Evolutionary conservation across 1,140 invertebrate species (phyloP).

Genomic region (Galleria mellonella): DNA sequence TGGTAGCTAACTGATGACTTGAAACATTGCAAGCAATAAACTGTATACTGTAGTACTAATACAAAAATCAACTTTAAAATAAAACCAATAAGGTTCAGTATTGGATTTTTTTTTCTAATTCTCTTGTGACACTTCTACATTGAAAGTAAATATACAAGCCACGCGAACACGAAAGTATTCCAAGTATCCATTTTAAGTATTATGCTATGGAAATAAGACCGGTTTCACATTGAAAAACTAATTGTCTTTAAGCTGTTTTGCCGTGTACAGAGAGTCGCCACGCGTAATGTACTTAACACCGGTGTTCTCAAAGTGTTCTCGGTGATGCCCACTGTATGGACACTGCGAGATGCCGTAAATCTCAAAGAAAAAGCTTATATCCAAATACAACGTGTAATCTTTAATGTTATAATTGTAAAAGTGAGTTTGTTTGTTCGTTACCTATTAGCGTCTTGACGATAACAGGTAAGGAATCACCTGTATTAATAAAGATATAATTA

Average conservation of each 20-base stretch:
- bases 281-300: conserved; percentile 9
- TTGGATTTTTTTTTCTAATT: background rate
- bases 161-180: background rate
- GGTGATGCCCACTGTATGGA: too few species aligned
- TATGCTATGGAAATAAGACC: background rate
- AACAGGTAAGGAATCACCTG: too few species aligned
- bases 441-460: too few species aligned
- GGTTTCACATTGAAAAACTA: background rate
- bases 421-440: too few species aligned
- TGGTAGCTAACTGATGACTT: background rate
- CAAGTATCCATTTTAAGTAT: background rate
- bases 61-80: background rate
- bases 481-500: too few species aligned
- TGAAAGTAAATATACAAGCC: background rate
- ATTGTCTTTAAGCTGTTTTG: background rate
- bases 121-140: background rate
- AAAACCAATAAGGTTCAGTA: background rate
- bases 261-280: background rate
- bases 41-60: background rate
- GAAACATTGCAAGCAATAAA: conserved; percentile 2
- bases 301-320: too few species aligned
- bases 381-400: too few species aligned
- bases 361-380: too few species aligned
- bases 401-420: too few species aligned
- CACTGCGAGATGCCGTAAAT: too few species aligned